Evolutionary conservation across 2,113 vertebrate genomes (phyloP).

Genomic region (Symphodus melops): DNA sequence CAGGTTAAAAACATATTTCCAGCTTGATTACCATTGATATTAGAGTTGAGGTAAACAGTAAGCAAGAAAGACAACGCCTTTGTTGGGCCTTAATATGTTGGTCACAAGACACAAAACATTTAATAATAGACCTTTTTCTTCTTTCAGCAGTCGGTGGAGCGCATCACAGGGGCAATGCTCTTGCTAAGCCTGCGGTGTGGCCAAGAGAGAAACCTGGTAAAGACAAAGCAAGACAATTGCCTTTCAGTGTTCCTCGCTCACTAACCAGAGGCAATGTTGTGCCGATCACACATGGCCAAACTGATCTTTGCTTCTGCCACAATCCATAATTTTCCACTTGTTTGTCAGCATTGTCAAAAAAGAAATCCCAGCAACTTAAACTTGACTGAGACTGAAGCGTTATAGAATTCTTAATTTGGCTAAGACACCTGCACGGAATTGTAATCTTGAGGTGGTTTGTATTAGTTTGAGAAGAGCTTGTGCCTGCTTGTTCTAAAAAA

Average conservation of each 20-base stretch:
- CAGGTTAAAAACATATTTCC: slow-evolving; percentile 12
- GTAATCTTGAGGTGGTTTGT: slow-evolving; percentile 23
- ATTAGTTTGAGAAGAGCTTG: slow-evolving; percentile 26
- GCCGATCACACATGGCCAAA: slow-evolving; percentile 34
- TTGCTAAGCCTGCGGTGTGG: slow-evolving; percentile 63
- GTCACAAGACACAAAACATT: slow-evolving; percentile 16
- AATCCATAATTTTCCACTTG: slow-evolving; percentile 38
- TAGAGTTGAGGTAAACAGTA: not conserved
- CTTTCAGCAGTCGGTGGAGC: slow-evolving; percentile 69
- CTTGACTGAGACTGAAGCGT: slow-evolving; percentile 68
- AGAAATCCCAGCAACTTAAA: slow-evolving; percentile 5
- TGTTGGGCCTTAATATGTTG: slow-evolving; percentile 33
- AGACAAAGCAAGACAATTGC: slow-evolving; percentile 52
- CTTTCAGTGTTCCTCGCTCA: slow-evolving; percentile 55
- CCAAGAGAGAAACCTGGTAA: slow-evolving; percentile 78
- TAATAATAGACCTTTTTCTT: slow-evolving; percentile 71
- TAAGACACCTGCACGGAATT: slow-evolving; percentile 19
- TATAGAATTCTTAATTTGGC: slow-evolving; percentile 18
- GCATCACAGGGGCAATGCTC: slow-evolving; percentile 68
- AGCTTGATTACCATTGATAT: slow-evolving; percentile 5
- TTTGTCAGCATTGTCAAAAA: slow-evolving; percentile 46
- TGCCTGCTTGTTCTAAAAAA: slow-evolving; percentile 49
- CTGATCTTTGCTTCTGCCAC: slow-evolving; percentile 53
- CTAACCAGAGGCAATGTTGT: slow-evolving; percentile 61
- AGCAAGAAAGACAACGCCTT: not conserved